Evolutionary conservation across 2,797 vertebrate species (phyloP), one percentile per base, ranked within the genome.

Genomic region (Helarctos malayanus): DNA sequence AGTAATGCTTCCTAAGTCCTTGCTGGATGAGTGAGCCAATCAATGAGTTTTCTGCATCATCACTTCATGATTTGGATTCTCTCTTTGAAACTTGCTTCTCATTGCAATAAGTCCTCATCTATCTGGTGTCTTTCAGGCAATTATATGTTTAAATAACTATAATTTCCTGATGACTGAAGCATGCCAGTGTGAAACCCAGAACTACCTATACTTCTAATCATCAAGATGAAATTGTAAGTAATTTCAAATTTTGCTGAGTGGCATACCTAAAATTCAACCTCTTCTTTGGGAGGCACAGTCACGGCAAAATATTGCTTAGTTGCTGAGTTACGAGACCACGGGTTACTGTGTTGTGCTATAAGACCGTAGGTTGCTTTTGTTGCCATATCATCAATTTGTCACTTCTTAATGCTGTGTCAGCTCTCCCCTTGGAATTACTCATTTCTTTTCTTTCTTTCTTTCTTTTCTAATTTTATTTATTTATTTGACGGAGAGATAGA

Each of bases 201-300:
- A 71, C 38, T 27, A 65, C 41, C 81, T 73, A 41, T 71, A 80
- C 78, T 96, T 49, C 89, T 23, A 92, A 38, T 82, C 61, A 57
- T 54, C 71, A 21, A 35, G 41, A 93, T 79, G 68, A 88, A 81
- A 96, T 94, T 88, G 80, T 54, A 4, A 84, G 1, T 61, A 65
- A 73, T 96, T 95, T 86, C 85, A 49, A 94, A 57, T 79, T 79
- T 91, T 82, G 38, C 59, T 83, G 61, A 93, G 54, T 57, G 80
- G n/a, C 61, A 75, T n/a, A 81, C 15, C 49, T 15, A 88, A 45
- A 89, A 84, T n/a, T 81, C 56, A 29, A 23, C 57, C 25, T 80
- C 49, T 59, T 79, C 38, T 59, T n/a, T 79, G 3, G 35, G 71
- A 54, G n/a, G 73, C 78, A 32, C 29, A 45, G 45, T 38, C 82